A percentile compares a stretch with the other conserved stretches of the same genome.
phyloP scores from a whole-genome alignment of 2,888 invertebrate species.

The Scaptomyza reducta region DNA sequence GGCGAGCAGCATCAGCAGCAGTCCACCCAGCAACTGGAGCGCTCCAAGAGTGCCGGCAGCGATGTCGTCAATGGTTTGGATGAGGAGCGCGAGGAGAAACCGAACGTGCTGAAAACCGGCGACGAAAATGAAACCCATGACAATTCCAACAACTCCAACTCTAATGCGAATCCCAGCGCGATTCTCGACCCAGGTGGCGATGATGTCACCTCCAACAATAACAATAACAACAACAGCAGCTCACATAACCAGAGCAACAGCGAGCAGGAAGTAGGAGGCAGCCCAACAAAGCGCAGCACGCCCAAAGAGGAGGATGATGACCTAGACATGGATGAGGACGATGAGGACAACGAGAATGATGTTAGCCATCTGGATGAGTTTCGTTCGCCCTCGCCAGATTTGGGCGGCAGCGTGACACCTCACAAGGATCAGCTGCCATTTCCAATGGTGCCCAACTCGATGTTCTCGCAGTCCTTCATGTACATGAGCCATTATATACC shows the following conservation, averaged over 20 bases:
- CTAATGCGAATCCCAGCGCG: constrained; percentile 24
- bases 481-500: constrained; percentile 96
- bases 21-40: constrained; percentile 35
- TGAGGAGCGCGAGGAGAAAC: constrained; percentile 63
- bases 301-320: constrained; percentile 83
- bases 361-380: constrained; percentile 83
- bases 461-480: constrained; percentile 95
- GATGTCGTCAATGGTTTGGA: constrained; percentile 66
- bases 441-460: constrained; percentile 93
- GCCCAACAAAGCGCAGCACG: constrained; percentile 70
- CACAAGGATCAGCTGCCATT: constrained; percentile 88
- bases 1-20: constrained; percentile 30
- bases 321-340: constrained; percentile 83
- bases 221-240: constrained; percentile 51
- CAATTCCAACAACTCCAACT: constrained; percentile 59
- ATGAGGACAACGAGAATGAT: constrained; percentile 83
- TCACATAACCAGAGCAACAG: constrained; percentile 50
- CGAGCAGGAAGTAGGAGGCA: constrained; percentile 48
- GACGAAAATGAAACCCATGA: constrained; percentile 39
- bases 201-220: constrained; percentile 46
- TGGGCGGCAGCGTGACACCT: constrained; percentile 72
- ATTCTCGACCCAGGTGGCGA: constrained; percentile 28
- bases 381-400: constrained; percentile 82
- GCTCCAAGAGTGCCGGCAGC: constrained; percentile 55
- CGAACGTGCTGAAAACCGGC: constrained; percentile 14